Evolutionary conservation across 2,888 invertebrate genomes (phyloP), one percentile per base, ranked within the genome.

Genomic region (Synergus umbraculus): DNA sequence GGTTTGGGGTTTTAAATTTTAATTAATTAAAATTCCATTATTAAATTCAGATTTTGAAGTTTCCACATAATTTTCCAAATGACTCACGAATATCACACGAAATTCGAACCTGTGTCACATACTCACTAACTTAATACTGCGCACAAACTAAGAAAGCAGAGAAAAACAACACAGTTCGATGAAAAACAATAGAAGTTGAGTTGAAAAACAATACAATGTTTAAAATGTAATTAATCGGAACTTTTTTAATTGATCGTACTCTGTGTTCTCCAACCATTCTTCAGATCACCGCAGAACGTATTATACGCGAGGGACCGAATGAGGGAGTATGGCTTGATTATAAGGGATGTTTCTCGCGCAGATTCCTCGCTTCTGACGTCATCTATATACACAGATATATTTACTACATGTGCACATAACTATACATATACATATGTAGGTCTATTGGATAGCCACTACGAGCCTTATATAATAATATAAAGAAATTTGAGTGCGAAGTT

Each of bases 341-440:
- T n/a, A 73, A 73, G 73, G 73, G 73, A 73, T 73, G 73, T 73
- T 73, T 73, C 54, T 73, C 73, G 73, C 73, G 73, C 73, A 73
- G 73, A 73, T 73, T 54, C 73, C 54, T 13, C 54, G 73, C 73
- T 73, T 73, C 54, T 73, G 73, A 73, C 73, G 73, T 73, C 73
- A 73, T 54, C 54, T 10, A 18, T 66, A 66, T 43, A 54, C 73
- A 54, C 54, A 54, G 49, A 41, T 54, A 73, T 73, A 73, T 37
- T n/a, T 37, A 49, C n/a, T 37, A 73, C 10, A 29, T n/a, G 10
- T 37, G 15, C 12, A 12, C 18, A 9, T 46, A n/a, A 54, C 18
- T 69, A 9, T 67, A 69, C 29, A 46, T 18, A 44, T 18, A n/a
- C 44, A 69, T 29, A 69, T 49, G 46, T 46, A 54, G 37, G 37